A percentile compares a stretch with the other conserved stretches of the same genome.
Conservation (phyloP, 2,113 vertebrate species). For the Pycnonotus jocosus region DNA sequence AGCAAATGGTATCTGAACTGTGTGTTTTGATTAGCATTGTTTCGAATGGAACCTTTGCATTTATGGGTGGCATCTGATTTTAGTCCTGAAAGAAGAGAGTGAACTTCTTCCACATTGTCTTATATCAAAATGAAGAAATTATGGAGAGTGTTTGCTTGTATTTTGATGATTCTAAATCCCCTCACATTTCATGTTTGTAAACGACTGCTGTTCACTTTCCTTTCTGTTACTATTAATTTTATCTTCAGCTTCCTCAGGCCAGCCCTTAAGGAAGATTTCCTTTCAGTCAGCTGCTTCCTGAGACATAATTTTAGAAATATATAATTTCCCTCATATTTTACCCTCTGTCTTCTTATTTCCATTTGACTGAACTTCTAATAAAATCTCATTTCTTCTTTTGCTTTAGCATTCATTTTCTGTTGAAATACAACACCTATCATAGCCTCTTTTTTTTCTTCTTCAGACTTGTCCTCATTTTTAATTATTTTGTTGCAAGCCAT, state of each 20-base stretch:
- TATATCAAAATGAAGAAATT: background rate
- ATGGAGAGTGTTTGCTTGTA: background rate
- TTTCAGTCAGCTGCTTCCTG: background rate
- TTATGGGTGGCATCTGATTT: background rate
- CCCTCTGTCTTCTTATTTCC: background rate
- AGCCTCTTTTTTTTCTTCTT: background rate
- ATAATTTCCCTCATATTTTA: background rate
- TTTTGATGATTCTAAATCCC: background rate
- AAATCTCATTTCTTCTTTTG: background rate
- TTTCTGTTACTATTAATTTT: background rate
- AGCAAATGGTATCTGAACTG: background rate
- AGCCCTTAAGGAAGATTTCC: background rate
- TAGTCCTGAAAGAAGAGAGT: background rate
- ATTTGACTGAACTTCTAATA: background rate
- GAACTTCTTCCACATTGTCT: background rate
- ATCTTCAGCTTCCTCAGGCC: background rate
- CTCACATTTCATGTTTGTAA: background rate
- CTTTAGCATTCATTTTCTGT: background rate
- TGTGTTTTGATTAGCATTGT: background rate
- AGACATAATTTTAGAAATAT: background rate
- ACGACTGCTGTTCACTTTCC: background rate
- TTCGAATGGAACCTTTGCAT: background rate
- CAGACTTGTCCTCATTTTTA: background rate
- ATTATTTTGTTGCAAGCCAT: background rate
- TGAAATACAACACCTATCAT: background rate